Evolutionary conservation across 2,797 vertebrate genomes (phyloP).

Genomic region (Lutjanus argentimaculatus): DNA sequence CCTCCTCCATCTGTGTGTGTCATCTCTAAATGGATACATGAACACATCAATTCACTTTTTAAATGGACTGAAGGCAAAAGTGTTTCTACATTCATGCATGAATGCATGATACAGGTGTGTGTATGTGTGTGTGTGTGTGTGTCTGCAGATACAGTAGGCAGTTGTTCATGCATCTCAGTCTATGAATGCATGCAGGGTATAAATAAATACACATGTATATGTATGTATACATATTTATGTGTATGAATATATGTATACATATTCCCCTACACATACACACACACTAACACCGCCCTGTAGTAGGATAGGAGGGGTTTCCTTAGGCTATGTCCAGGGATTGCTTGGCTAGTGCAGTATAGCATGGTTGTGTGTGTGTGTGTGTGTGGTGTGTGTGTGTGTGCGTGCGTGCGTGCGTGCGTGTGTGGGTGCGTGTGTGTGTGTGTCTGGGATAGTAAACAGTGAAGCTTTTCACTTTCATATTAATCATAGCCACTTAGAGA

Average conservation of each 20-base stretch:
- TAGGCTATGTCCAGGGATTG: conserved; percentile 33
- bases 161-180: conserved; percentile 13
- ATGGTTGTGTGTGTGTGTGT: no score
- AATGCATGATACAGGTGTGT: not conserved
- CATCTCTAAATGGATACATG: conserved; percentile 5
- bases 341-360: not conserved
- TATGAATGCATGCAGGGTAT: not conserved
- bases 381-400: no score
- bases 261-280: not conserved
- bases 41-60: conserved; percentile 17
- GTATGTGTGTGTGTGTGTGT: conserved; percentile 1
- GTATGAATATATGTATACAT: not conserved
- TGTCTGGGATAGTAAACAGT: not conserved
- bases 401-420: no score
- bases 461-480: conserved; percentile 45
- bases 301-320: conserved; percentile 54
- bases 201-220: not conserved
- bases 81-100: conserved; percentile 4
- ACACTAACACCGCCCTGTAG: not conserved
- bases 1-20: conserved; percentile 4
- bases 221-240: no score
- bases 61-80: conserved; percentile 7
- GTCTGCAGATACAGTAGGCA: no score
- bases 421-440: not conserved
- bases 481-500: conserved; percentile 49